Percentiles rank a stretch among this genome's conserved stretches.
Conservation (phyloP, 2,888 invertebrate species). For the Dendrolimus pini region DNA sequence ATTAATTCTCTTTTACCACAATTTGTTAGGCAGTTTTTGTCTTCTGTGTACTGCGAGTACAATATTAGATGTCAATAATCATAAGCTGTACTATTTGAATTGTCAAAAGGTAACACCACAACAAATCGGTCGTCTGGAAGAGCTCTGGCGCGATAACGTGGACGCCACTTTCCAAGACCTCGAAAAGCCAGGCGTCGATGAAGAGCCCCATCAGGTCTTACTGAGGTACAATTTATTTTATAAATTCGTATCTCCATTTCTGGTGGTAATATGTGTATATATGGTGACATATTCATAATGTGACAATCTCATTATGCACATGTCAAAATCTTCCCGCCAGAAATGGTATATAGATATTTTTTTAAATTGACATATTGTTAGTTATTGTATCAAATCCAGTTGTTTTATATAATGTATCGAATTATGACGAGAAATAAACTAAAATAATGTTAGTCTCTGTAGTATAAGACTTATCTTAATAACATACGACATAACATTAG, state of each 20-base stretch:
- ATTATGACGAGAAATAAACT: too few relatives aligned
- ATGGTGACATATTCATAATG: background rate
- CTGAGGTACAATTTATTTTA: slow-evolving; percentile 39
- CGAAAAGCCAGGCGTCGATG: slow-evolving; percentile 98
- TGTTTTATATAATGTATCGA: too few relatives aligned
- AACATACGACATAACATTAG: too few relatives aligned
- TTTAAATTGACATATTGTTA: too few relatives aligned
- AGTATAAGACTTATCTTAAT: too few relatives aligned
- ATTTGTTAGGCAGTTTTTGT: too few relatives aligned
- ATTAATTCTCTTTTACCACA: too few relatives aligned
- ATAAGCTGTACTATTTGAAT: background rate
- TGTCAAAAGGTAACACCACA: slow-evolving; percentile 87
- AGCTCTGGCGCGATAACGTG: slow-evolving; percentile 98
- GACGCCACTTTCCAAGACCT: slow-evolving; percentile 98
- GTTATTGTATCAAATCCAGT: too few relatives aligned
- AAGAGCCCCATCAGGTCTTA: slow-evolving; percentile 95
- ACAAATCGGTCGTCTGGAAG: slow-evolving; percentile 98
- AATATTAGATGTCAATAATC: background rate
- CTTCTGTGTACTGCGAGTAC: too few relatives aligned
- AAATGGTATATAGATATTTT: background rate
- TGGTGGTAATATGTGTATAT: too few relatives aligned
- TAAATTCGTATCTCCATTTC: background rate
- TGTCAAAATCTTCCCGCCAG: background rate
- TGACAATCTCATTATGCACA: too few relatives aligned
- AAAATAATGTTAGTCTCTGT: too few relatives aligned